Conservation (phyloP, 2,888 invertebrate species). For the Tupiocoris notatus region DNA sequence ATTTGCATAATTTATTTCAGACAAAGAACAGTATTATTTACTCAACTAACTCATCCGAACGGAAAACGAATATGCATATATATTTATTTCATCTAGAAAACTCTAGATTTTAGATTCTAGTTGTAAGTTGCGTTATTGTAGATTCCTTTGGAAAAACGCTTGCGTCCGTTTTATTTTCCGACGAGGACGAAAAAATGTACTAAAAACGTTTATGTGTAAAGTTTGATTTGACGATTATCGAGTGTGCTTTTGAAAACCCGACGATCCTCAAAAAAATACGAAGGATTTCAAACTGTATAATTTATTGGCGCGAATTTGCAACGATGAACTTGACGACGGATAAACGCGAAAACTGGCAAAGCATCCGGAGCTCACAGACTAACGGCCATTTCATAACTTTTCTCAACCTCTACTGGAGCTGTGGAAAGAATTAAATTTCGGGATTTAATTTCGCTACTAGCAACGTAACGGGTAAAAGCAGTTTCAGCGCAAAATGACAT, state of each 20-base stretch:
- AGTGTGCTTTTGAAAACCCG: neutral
- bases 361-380: no score
- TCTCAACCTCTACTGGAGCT: neutral
- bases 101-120: neutral
- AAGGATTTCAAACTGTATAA: no score
- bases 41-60: neutral
- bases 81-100: neutral
- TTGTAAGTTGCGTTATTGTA: neutral
- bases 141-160: neutral
- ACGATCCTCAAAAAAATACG: no score
- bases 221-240: neutral
- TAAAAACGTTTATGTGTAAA: neutral
- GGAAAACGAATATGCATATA: no score
- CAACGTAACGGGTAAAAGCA: no score
- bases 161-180: neutral
- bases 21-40: neutral
- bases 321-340: no score
- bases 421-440: neutral
- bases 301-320: no score
- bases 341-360: no score
- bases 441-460: no score
- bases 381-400: neutral
- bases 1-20: neutral
- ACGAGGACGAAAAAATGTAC: neutral
- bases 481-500: no score